Percentiles rank a stretch among this genome's conserved stretches.
Evolutionary conservation across 2,113 vertebrate genomes (phyloP).

Genomic region (Solenodon paradoxus): DNA sequence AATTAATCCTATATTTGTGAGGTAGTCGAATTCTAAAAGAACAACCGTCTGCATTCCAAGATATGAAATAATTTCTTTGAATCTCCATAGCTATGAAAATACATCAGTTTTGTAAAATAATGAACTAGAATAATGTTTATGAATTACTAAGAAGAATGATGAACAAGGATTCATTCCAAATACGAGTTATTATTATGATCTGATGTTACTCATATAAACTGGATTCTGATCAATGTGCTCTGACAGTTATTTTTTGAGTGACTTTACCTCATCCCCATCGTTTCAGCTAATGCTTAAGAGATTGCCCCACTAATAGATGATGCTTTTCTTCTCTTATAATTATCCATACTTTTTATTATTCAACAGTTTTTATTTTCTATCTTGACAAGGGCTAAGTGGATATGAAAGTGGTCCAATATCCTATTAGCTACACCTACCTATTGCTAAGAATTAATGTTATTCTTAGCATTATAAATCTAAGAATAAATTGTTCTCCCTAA

Average conservation of each 20-base stretch:
- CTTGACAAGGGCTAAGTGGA: background rate
- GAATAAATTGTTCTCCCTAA: background rate
- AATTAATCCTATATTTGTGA: conserved; percentile 44
- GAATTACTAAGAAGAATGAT: background rate
- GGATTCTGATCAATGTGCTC: background rate
- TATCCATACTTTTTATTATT: background rate
- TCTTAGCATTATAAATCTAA: background rate
- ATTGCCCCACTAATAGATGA: background rate
- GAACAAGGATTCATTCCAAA: background rate
- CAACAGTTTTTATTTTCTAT: background rate
- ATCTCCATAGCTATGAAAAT: background rate
- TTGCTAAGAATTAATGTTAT: too few relatives aligned
- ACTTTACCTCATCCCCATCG: background rate
- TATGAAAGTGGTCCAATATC: background rate
- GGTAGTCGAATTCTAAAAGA: conserved; percentile 27
- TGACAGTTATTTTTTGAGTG: background rate
- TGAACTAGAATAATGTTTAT: background rate
- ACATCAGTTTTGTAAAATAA: background rate
- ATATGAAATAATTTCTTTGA: background rate
- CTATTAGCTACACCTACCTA: background rate
- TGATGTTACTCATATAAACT: background rate
- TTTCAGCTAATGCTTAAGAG: background rate
- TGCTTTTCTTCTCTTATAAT: background rate
- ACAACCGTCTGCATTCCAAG: background rate
- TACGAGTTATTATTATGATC: background rate